Conservation (phyloP, 2,888 invertebrate genomes). For the Nephrotoma flavescens region DNA sequence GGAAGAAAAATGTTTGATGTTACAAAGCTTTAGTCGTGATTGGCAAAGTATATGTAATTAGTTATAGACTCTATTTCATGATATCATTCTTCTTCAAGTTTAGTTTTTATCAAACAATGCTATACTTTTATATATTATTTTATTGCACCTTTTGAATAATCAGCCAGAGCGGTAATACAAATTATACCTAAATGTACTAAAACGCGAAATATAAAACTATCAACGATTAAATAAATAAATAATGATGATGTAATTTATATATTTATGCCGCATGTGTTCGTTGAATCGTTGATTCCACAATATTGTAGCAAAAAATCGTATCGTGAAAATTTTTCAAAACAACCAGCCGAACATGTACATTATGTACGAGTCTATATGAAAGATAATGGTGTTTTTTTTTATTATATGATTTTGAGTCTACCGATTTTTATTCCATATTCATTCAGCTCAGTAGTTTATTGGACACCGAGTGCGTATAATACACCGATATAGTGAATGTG, state of each 20-base stretch:
- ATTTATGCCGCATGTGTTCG: background rate
- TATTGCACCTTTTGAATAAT: background rate
- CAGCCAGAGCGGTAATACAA: background rate
- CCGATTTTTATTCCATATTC: background rate
- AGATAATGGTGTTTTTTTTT: background rate
- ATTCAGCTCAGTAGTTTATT: background rate
- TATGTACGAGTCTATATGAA: background rate
- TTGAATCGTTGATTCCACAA: background rate
- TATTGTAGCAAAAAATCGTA: background rate
- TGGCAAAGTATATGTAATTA: too few relatives aligned
- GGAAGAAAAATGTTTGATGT: too few relatives aligned
- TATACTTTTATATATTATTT: background rate
- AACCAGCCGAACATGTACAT: background rate
- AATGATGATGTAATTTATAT: background rate
- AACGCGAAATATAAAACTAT: background rate
- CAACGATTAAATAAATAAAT: background rate
- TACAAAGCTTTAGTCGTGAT: too few relatives aligned
- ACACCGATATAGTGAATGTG: background rate
- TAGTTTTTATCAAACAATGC: too few relatives aligned
- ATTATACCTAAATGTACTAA: background rate
- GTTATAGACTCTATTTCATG: too few relatives aligned
- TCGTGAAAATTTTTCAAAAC: background rate
- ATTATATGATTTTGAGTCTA: background rate
- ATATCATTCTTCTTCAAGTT: too few relatives aligned
- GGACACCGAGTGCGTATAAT: background rate